These are phyloP conservation scores for Germaria angustata DNA, from an alignment of 2,888 invertebrate genomes.

Conservation along the genomic window DNA sequence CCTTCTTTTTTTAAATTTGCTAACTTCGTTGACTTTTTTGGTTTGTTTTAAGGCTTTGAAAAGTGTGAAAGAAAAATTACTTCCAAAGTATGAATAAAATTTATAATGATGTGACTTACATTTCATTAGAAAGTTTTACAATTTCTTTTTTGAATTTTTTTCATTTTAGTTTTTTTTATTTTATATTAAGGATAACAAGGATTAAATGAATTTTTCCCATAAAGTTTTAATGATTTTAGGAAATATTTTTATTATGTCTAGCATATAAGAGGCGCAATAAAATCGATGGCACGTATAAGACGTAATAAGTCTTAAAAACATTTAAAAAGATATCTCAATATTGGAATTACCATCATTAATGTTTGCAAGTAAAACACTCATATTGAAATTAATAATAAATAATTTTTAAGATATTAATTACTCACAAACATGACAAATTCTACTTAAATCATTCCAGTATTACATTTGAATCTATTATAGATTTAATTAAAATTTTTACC, in stretches of 20 bases:
- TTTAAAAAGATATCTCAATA: too few species aligned
- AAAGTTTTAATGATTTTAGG: constrained; percentile 55
- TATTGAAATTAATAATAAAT: too few species aligned
- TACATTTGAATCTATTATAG: not conserved
- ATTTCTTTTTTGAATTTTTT: constrained; percentile 35
- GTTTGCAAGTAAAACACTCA: too few species aligned
- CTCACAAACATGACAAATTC: constrained; percentile 44
- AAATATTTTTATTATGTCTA: constrained; percentile 3
- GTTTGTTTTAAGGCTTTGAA: constrained; percentile 49
- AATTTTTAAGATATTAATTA: constrained; percentile 7
- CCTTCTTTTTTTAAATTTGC: constrained; percentile 29
- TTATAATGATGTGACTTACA: constrained; percentile 66
- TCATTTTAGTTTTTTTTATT: not conserved
- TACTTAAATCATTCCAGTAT: constrained; percentile 30
- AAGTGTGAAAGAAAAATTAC: constrained; percentile 5
- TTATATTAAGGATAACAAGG: constrained; percentile 54
- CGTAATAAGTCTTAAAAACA: not conserved
- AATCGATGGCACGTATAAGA: not conserved
- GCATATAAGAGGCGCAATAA: not conserved
- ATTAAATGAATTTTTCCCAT: constrained; percentile 46
- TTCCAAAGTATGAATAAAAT: not conserved
- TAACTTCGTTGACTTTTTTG: constrained; percentile 42
- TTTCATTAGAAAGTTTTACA: constrained; percentile 65
- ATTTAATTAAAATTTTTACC: not conserved
- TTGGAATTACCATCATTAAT: too few species aligned